Conservation (phyloP, 2,113 vertebrate species). For the Ornithorhynchus anatinus region DNA sequence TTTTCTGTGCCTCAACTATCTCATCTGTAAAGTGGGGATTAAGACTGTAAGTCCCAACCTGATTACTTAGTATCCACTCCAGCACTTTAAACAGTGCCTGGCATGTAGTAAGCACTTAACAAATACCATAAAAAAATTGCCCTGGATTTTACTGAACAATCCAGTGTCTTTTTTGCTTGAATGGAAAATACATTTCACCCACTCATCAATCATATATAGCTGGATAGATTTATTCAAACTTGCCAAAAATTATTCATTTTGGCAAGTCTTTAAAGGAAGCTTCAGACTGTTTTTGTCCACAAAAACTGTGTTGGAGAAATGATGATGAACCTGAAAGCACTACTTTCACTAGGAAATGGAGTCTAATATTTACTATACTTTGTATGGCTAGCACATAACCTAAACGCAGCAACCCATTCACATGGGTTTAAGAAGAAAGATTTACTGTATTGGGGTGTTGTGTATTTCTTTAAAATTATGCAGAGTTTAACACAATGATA, state of each 20-base stretch:
- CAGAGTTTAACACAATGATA: slow-evolving; percentile 14
- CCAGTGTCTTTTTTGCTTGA: neutral
- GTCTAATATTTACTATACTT: neutral
- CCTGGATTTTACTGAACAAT: too few species aligned
- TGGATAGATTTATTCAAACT: slow-evolving; percentile 10
- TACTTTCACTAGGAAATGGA: fast-evolving
- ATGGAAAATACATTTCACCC: neutral
- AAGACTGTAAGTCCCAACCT: too few species aligned
- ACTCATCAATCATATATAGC: neutral
- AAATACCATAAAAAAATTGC: too few species aligned
- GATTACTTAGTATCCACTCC: too few species aligned
- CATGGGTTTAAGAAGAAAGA: neutral
- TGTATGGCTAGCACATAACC: neutral
- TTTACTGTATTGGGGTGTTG: neutral
- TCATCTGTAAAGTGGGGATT: too few species aligned
- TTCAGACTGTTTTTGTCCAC: neutral
- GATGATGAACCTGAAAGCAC: neutral
- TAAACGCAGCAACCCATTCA: neutral
- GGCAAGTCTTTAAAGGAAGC: slow-evolving; percentile 18
- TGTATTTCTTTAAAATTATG: slow-evolving; percentile 8
- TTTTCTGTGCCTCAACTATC: too few species aligned
- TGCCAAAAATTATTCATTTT: neutral
- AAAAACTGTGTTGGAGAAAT: neutral
- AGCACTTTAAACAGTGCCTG: too few species aligned
- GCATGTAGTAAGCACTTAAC: too few species aligned